These are phyloP conservation scores for Litocranius walleri DNA, from an alignment of 2,113 vertebrate genomes.

Conservation along the genomic window DNA sequence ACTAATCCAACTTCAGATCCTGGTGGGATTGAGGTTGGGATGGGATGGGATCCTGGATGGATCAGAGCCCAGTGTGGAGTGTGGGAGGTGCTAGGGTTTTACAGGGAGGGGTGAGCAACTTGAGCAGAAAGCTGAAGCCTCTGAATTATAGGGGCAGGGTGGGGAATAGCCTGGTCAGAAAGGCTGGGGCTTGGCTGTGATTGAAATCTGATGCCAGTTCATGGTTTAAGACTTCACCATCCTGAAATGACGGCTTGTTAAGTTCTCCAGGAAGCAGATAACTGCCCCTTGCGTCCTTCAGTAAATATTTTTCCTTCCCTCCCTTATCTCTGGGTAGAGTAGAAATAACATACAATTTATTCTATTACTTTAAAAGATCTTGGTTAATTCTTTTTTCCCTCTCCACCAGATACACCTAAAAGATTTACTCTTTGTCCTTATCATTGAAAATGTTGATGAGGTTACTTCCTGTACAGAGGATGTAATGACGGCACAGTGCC, in stretches of 20 bases:
- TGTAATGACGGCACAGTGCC: fast-evolving
- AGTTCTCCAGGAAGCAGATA: not conserved
- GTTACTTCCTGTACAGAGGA: not conserved
- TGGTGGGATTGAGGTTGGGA: not conserved
- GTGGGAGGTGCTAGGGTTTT: not conserved
- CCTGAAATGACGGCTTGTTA: not conserved
- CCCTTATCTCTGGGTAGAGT: not conserved
- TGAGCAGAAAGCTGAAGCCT: too few relatives aligned
- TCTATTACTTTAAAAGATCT: not conserved
- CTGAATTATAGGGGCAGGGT: not conserved
- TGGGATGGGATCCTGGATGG: not conserved
- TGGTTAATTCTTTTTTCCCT: not conserved
- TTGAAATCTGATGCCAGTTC: not conserved
- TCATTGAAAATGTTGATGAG: too few relatives aligned
- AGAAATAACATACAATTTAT: not conserved
- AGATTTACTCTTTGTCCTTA: not conserved
- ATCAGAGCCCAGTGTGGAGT: too few relatives aligned
- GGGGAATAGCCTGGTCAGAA: not conserved
- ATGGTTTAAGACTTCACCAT: not conserved
- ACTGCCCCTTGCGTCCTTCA: not conserved
- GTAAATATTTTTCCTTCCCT: not conserved
- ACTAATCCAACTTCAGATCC: too few relatives aligned
- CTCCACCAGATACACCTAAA: not conserved
- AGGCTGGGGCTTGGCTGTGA: not conserved
- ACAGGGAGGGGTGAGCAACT: not conserved